Base-by-base conservation (phyloP, 1,140 invertebrate genomes). In the Saccostrea echinata region DNA sequence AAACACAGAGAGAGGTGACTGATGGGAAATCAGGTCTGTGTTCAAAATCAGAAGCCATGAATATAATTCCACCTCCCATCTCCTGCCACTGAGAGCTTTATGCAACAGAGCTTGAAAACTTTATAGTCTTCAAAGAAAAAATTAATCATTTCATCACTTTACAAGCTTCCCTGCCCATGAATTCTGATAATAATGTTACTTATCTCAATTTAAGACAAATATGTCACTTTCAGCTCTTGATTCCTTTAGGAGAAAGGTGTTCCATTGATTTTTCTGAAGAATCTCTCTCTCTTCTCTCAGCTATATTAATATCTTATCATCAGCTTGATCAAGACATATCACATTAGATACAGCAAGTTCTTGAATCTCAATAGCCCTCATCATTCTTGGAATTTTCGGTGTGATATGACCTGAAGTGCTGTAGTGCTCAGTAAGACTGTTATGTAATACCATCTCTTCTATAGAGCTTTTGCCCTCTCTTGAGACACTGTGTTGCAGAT, bases 331-430 rank as follows among this genome's bases (percentile, higher is more conserved):
- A 33, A 27, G 68, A 76, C 68, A 76, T 33, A 76, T 33, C 68
- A 76, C 30, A 76, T 76, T 76, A 76, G 68, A 76, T 76, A 33
- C 68, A 76, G 68, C 68, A 76, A 76, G 68, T 76, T 76, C 68
- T 27, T 76, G 27, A 76, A 30, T 76, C 68, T 76, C 68, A 76
- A 76, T 76, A 76, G 68, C 68, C 68, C 68, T 18, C 16, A 76
- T 76, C 68, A 76, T 76, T 76, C 68, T 27, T 30, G n/a, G 30
- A 24, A 71, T 71, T 71, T 71, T 71, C 24, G 12, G 68, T 71
- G 68, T 71, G 64, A 71, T 27, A 61, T 61, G 57, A 61, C 57
- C 35, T 43, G 35, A 3, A 6, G n/a, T n/a, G n/a, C n/a, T 43
- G 8, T 8, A 71, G 64, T 12, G 27, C 24, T 71, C 64, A 71